These are phyloP conservation scores for zebrafish (Danio rerio) DNA, from an alignment of 2,113 vertebrate genomes.

Conservation along the genomic window DNA sequence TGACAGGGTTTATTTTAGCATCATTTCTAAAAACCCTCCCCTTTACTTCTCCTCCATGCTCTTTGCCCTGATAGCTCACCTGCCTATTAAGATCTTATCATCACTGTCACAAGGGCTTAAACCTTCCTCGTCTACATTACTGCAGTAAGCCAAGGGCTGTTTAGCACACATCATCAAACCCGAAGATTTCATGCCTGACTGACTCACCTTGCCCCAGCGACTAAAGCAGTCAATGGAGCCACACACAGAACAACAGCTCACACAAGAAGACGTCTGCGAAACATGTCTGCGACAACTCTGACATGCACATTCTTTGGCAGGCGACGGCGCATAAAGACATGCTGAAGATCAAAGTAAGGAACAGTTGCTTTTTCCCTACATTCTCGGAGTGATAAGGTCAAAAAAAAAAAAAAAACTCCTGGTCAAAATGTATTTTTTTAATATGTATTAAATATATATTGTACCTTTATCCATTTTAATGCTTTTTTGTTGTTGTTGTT, in stretches of 20 bases:
- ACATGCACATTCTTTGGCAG: conserved; percentile 45
- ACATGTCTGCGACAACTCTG: conserved; percentile 15
- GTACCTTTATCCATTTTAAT: too few relatives aligned
- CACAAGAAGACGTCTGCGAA: not conserved
- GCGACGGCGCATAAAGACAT: conserved; percentile 25
- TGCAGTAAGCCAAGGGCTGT: conserved; percentile 72
- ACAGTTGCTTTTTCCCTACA: too few relatives aligned
- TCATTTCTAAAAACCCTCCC: not conserved
- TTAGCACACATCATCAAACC: conserved; percentile 63
- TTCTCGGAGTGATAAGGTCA: too few relatives aligned
- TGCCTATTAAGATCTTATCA: conserved; percentile 48
- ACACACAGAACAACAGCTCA: conserved; percentile 8
- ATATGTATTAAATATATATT: too few relatives aligned
- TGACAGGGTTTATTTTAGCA: conserved; percentile 31
- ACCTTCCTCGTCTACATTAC: conserved; percentile 72
- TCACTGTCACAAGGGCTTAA: conserved; percentile 71
- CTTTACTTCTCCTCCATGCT: not conserved
- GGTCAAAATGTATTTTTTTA: too few relatives aligned
- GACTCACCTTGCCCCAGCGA: conserved; percentile 67
- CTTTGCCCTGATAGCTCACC: conserved; percentile 27
- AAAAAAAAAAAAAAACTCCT: too few relatives aligned
- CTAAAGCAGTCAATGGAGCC: conserved; percentile 48
- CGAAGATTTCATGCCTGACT: conserved; percentile 69
- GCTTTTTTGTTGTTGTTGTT: too few relatives aligned
- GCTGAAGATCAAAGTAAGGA: not conserved